Percentiles rank a stretch among this genome's conserved stretches.
Conservation (phyloP, 2,888 invertebrate species). For the Diachrysia chrysitis region DNA sequence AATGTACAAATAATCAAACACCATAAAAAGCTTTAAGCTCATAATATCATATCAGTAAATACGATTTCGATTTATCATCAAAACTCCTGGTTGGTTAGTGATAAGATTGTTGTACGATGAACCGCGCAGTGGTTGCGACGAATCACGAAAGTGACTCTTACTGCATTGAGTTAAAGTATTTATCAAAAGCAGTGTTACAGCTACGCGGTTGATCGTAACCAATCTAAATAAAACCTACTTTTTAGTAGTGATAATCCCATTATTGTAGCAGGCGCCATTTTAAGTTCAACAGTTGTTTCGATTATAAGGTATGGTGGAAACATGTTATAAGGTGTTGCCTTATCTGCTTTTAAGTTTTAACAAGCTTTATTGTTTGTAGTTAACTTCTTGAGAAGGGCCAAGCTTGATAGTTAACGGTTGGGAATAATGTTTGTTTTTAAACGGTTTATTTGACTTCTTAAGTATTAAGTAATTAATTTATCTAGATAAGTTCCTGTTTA, state of each 20-base stretch:
- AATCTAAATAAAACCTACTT: conserved; percentile 23
- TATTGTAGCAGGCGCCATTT: not conserved
- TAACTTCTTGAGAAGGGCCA: not conserved
- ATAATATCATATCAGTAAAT: not conserved
- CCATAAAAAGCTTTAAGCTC: not conserved
- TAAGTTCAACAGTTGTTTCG: not conserved
- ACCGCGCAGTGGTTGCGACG: not conserved
- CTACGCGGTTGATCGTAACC: not conserved
- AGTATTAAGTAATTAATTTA: not conserved
- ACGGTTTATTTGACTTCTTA: not conserved
- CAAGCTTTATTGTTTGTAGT: not conserved
- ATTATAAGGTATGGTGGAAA: not conserved
- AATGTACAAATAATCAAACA: not conserved
- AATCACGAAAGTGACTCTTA: not conserved
- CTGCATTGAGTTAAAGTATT: not conserved
- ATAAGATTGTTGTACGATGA: conserved; percentile 30
- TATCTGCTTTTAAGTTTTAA: not conserved
- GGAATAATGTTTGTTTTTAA: not conserved
- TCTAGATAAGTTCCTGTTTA: no score
- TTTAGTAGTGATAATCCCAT: conserved; percentile 17
- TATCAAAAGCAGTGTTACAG: not conserved
- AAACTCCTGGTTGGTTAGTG: conserved; percentile 28
- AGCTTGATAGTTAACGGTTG: not conserved
- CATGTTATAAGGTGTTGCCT: not conserved
- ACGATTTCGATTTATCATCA: conserved; percentile 2